Percentiles rank a stretch among this genome's conserved stretches.
Evolutionary conservation across 1,140 invertebrate genomes (phyloP).

Genomic region (Adoxophyes honmai): DNA sequence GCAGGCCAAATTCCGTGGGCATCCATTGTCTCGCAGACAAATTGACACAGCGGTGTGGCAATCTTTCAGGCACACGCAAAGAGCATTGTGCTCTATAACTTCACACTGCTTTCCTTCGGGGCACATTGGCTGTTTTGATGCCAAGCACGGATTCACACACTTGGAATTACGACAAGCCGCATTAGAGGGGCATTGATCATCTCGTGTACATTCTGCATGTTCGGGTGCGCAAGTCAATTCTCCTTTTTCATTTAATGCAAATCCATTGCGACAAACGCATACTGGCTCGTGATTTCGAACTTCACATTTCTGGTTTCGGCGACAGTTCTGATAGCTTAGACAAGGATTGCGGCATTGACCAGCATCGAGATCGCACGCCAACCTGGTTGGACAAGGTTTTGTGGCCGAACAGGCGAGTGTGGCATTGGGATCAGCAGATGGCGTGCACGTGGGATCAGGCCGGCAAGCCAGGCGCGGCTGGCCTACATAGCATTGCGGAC

Average conservation of each 20-base stretch:
- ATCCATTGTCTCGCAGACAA: slow-evolving; percentile 92
- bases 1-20: slow-evolving; percentile 89
- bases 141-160: slow-evolving; percentile 91
- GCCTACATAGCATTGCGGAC: slow-evolving; percentile 91
- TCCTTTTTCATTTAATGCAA: slow-evolving; percentile 89
- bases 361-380: slow-evolving; percentile 83
- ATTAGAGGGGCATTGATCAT: slow-evolving; percentile 91
- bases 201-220: slow-evolving; percentile 85
- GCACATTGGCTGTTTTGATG: slow-evolving; percentile 81
- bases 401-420: slow-evolving; percentile 81
- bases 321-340: slow-evolving; percentile 80
- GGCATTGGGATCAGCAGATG: slow-evolving; percentile 57
- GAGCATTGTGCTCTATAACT: slow-evolving; percentile 89
- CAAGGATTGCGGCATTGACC: slow-evolving; percentile 90
- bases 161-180: slow-evolving; percentile 88
- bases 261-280: slow-evolving; percentile 93
- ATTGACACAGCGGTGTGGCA: slow-evolving; percentile 91
- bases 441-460: slow-evolving; percentile 85
- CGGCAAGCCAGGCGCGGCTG: slow-evolving; percentile 86
- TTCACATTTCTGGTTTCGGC: slow-evolving; percentile 90
- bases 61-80: slow-evolving; percentile 91
- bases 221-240: slow-evolving; percentile 90
- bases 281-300: slow-evolving; percentile 89
- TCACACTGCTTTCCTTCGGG: slow-evolving; percentile 89
- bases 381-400: slow-evolving; percentile 85